Percentiles rank a stretch among this genome's conserved stretches.
phyloP scores from a whole-genome alignment of 1,140 invertebrate genomes.

The Cotesia vestalis region DNA sequence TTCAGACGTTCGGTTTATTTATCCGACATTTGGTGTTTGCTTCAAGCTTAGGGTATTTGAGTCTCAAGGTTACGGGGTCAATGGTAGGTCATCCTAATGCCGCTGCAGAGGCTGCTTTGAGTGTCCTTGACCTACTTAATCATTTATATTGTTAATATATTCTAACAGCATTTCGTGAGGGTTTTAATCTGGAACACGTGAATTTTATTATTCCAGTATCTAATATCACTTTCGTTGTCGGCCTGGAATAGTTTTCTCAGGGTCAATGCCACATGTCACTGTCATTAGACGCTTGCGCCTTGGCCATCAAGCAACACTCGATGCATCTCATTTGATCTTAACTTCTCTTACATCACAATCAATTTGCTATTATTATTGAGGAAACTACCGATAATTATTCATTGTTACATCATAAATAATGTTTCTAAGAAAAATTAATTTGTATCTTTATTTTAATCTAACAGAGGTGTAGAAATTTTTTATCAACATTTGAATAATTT shows the following conservation, averaged over 20 bases:
- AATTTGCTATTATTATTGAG: too few species aligned
- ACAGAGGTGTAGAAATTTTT: too few species aligned
- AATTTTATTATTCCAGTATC: neutral
- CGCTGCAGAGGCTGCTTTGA: neutral
- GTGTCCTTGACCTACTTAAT: slow-evolving; percentile 21
- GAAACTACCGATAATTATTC: too few species aligned
- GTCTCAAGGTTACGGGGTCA: slow-evolving; percentile 1
- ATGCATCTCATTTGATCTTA: slow-evolving; percentile 1
- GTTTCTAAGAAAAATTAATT: too few species aligned
- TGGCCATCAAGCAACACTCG: neutral
- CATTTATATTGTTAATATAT: neutral
- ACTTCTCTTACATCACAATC: too few species aligned
- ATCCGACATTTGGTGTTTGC: too few species aligned
- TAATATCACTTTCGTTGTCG: slow-evolving; percentile 5
- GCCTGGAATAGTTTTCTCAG: slow-evolving; percentile 26
- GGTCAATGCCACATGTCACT: slow-evolving; percentile 24
- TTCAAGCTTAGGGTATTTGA: neutral
- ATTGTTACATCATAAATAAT: too few species aligned
- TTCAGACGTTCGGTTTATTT: too few species aligned
- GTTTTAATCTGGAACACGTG: too few species aligned
- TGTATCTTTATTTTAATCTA: too few species aligned
- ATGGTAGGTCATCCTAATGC: slow-evolving; percentile 17
- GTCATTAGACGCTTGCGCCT: slow-evolving; percentile 19
- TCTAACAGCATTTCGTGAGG: too few species aligned
- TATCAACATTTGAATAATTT: too few species aligned